phyloP scores from a whole-genome alignment of 2,888 invertebrate species.

The Tipula vernalis region DNA sequence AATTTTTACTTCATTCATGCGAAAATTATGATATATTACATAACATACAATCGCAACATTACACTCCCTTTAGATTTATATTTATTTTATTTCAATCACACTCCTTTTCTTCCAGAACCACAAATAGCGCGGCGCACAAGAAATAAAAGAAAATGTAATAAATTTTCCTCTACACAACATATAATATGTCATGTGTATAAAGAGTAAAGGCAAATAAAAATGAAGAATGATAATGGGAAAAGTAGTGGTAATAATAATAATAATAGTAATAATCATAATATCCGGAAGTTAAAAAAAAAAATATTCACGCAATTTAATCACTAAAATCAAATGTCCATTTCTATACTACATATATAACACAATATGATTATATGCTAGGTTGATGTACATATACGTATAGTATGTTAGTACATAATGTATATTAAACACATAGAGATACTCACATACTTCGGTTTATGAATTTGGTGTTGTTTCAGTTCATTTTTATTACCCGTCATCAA shows the following conservation, averaged over 20 bases:
- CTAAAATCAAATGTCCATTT: conserved; percentile 4
- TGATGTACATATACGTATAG: background rate
- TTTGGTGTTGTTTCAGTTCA: background rate
- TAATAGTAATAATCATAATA: background rate
- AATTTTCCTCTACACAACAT: background rate
- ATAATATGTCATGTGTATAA: background rate
- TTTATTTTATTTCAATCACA: conserved; percentile 4
- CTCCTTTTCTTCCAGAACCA: background rate
- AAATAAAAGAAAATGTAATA: background rate
- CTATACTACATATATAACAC: background rate
- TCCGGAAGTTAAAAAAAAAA: background rate
- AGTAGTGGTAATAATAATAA: background rate
- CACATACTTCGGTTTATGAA: background rate
- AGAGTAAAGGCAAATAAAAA: background rate
- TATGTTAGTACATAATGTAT: background rate
- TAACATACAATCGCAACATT: conserved; percentile 4
- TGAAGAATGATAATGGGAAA: background rate
- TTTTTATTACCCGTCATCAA: conserved; percentile 4
- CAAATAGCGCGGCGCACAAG: background rate
- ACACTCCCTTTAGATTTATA: conserved; percentile 4
- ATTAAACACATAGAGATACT: background rate
- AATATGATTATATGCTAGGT: background rate
- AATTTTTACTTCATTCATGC: conserved; percentile 4
- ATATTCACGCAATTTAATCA: conserved; percentile 4
- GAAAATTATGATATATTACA: conserved; percentile 4